These are phyloP conservation scores for Corythornis madagascariensis DNA, from an alignment of 2,113 vertebrate species.

Conservation along the genomic window DNA sequence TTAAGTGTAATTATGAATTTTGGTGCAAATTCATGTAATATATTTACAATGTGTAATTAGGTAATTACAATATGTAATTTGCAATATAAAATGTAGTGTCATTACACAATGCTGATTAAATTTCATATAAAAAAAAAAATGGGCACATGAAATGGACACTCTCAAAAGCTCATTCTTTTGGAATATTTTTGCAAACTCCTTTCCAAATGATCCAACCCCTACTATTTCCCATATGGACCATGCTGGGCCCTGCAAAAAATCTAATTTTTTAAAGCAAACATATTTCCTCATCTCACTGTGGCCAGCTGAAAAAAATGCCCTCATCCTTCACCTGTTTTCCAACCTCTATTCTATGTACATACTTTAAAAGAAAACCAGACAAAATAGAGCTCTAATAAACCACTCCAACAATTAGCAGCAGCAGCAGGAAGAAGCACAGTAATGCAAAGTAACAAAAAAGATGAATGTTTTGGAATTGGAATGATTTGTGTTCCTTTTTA, in stretches of 20 bases:
- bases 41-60: slow-evolving; percentile 76
- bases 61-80: slow-evolving; percentile 73
- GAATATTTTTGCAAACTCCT: slow-evolving; percentile 25
- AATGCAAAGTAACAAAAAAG: background rate
- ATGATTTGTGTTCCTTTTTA: slow-evolving; percentile 28
- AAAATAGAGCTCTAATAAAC: background rate
- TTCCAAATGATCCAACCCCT: slow-evolving; percentile 5
- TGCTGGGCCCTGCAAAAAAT: background rate
- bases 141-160: background rate
- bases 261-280: slow-evolving; percentile 6
- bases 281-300: background rate
- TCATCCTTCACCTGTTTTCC: background rate
- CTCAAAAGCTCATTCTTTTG: slow-evolving; percentile 24
- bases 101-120: slow-evolving; percentile 57
- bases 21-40: slow-evolving; percentile 67
- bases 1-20: slow-evolving; percentile 76
- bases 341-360: background rate
- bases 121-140: slow-evolving; percentile 23
- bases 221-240: background rate
- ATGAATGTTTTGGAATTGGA: slow-evolving; percentile 2
- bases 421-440: background rate
- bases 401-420: background rate
- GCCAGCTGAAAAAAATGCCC: background rate
- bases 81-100: slow-evolving; percentile 53
- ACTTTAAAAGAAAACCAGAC: background rate